Evolutionary conservation across 2,797 vertebrate genomes (phyloP).

Genomic region (Tokudaia muenninki): DNA sequence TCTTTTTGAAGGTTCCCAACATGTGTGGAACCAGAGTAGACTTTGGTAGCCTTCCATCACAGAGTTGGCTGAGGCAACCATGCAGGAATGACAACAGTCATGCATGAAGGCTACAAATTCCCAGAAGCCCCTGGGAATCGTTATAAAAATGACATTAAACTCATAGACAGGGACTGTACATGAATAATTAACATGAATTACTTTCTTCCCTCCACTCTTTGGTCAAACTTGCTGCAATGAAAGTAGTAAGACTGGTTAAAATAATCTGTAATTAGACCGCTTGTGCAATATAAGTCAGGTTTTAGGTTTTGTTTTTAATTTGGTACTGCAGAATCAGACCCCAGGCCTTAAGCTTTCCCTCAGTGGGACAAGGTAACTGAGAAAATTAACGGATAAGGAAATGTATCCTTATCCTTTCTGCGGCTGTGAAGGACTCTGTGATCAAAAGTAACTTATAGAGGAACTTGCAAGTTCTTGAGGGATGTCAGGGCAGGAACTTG

Average conservation of each 20-base stretch:
- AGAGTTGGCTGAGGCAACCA: slow-evolving; percentile 33
- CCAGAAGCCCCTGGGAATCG: slow-evolving; percentile 39
- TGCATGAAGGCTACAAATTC: slow-evolving; percentile 15
- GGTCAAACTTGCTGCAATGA: neutral
- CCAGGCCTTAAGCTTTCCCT: neutral
- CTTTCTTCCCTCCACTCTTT: slow-evolving; percentile 50
- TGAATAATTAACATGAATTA: slow-evolving; percentile 55
- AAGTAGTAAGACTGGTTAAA: slow-evolving; percentile 38
- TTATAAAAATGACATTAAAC: slow-evolving; percentile 45
- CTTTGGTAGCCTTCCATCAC: slow-evolving; percentile 59
- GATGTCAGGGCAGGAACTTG: neutral
- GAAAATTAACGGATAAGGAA: neutral
- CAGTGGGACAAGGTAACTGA: neutral
- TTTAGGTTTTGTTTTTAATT: neutral
- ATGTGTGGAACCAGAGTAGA: slow-evolving; percentile 49
- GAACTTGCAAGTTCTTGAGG: neutral
- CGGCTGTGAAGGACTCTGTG: neutral
- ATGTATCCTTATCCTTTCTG: neutral
- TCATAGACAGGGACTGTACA: slow-evolving; percentile 4
- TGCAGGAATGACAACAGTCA: neutral
- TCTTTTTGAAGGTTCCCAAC: slow-evolving; percentile 62
- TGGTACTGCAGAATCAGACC: neutral
- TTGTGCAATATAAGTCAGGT: neutral
- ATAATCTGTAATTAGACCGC: slow-evolving; percentile 21
- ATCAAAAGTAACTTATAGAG: neutral